Evolutionary conservation across 2,888 invertebrate species (phyloP), one percentile per base, ranked within the genome.

Genomic region (Eupithecia vulgata): DNA sequence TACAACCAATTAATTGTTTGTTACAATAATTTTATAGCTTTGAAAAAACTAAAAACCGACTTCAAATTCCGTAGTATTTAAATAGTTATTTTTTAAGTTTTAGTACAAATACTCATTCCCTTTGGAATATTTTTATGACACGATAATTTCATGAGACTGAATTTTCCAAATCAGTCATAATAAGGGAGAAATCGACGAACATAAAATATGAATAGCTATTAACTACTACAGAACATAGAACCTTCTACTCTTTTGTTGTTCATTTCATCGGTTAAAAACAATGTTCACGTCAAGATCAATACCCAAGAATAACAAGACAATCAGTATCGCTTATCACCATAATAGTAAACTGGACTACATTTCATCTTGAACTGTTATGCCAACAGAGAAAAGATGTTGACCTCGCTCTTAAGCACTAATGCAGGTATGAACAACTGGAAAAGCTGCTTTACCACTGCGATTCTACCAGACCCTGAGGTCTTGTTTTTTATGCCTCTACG

Each of bases 261-360:
- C 30, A 4, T 30, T 30, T 30, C 30, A 30, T 30, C 30, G 1
- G 30, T 30, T 30, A 30, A 64, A 70, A 57, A 69, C 15, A 13
- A 68, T 68, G 61, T 61, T n/a, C 61, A 37, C 25, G 68, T 70
- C 73, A 68, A 71, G 71, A 67, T 74, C 71, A 74, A 66, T 68
- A 71, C 30, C 65, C 48, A 68, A 35, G 45, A 34, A 67, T n/a
- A 68, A 71, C 69, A 74, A 74, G 30, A 70, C 70, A 74, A 68
- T 71, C 61, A 66, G 48, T 48, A 35, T 8, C 25, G 25, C 21
- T 71, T 70, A 70, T 34, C 57, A 62, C 74, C 69, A 57, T 75
- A 74, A 64, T 57, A 45, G 67, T 68, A 68, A 65, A 61, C 62
- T 69, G 68, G 35, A 70, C 71, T 64, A 67, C 66, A 61, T 52